Base-by-base conservation (phyloP, 2,113 vertebrate genomes). In the Tychaedon coryphoeus region DNA sequence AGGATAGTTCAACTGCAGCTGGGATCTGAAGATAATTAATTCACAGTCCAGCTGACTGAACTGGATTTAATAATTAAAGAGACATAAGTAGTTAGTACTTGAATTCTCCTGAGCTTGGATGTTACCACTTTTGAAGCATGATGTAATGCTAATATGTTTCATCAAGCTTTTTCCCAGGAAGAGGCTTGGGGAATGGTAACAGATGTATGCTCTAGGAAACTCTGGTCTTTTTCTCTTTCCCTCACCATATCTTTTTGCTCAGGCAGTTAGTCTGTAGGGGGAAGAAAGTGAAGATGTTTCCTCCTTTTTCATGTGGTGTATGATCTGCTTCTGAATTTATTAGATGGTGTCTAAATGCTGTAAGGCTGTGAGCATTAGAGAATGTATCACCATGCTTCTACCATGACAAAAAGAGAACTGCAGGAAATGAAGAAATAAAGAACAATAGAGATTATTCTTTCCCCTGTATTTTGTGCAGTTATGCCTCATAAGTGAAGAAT, bases 41-140 rank as follows among this genome's bases (percentile, higher is more conserved):
- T 94, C 73, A 25, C 60, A 67, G 90, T 82, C 51, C 82, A 86
- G 38, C 62, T 96, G 58, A 79, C 64, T 93, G 81, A 92, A 88
- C 51, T 92, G 82, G 56, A 80, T 93, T 67, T 92, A 94, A 88
- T 91, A 94, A 94, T 96, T 94, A 95, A 71, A 91, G 62, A 91
- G 90, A 74, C 48, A 40, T 84, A 86, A 83, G 79, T 74, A 74
- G 47, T 88, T 95, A 77, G 85, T 86, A 62, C 34, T 64, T 80
- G 36, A 70, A 86, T 88, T 90, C 82, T 85, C 73, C 48, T 86
- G 69, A 67, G 85, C 75, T 88, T 86, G 72, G 56, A 94, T 93
- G 71, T 88, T 92, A 58, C 67, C 33, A 48, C 78, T 95, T 94
- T 88, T 56, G 92, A 92, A 95, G 85, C 75, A 60, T 90, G 92